Evolutionary conservation across 2,888 invertebrate genomes (phyloP).

Genomic region (Rhagium mordax): DNA sequence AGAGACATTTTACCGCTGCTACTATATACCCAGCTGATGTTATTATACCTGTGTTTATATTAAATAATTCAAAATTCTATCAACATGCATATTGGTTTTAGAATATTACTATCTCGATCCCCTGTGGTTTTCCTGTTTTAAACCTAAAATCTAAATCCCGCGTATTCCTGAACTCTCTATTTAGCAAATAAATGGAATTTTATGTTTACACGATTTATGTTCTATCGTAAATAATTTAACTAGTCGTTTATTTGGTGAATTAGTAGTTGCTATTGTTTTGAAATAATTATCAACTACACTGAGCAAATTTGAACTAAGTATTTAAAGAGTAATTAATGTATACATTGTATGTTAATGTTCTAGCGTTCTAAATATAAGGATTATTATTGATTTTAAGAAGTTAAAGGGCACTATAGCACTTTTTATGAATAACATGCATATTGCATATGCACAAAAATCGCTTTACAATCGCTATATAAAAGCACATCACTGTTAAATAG

Average conservation of each 20-base stretch:
- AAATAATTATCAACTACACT: neutral
- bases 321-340: neutral
- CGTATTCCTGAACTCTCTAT: neutral
- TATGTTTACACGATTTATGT: slow-evolving; percentile 7
- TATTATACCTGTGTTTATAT: neutral
- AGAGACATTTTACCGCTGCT: neutral
- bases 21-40: neutral
- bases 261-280: neutral
- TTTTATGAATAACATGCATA: no score
- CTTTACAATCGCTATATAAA: no score
- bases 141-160: neutral
- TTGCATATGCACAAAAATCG: no score
- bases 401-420: no score
- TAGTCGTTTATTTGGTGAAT: neutral
- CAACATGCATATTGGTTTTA: neutral
- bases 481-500: no score
- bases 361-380: no score
- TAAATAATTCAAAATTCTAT: slow-evolving; percentile 12
- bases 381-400: no score
- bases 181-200: slow-evolving; percentile 13
- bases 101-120: neutral
- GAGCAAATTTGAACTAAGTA: neutral
- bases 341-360: no score
- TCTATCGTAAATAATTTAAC: neutral
- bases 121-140: neutral